A percentile compares a stretch with the other conserved stretches of the same genome.
These are phyloP conservation scores for Chrysomallon squamiferum DNA, from an alignment of 1,140 invertebrate genomes.

Conservation along the genomic window DNA sequence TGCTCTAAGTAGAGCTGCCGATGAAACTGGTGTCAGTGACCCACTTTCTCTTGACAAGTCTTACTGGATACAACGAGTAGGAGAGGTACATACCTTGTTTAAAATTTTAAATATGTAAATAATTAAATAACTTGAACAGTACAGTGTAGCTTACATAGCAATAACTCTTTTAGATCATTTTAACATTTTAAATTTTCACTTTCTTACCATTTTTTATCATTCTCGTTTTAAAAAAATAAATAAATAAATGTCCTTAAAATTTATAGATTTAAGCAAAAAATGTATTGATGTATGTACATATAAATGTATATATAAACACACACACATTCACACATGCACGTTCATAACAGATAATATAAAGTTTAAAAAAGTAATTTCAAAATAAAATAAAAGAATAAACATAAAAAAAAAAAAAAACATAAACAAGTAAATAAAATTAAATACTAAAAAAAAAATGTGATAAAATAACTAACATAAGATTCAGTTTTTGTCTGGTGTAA, in stretches of 20 bases:
- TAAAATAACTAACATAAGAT: too few species aligned
- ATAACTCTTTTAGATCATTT: not conserved
- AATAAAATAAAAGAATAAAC: too few species aligned
- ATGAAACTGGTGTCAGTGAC: constrained; percentile 48
- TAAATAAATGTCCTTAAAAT: not conserved
- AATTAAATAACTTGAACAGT: not conserved
- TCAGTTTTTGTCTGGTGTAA: too few species aligned
- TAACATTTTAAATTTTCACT: not conserved
- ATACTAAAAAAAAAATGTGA: too few species aligned
- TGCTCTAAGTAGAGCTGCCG: constrained; percentile 44
- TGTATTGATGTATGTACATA: too few species aligned
- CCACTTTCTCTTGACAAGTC: constrained; percentile 56
- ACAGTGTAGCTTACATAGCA: not conserved
- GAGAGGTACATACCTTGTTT: constrained; percentile 42
- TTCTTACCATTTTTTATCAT: not conserved
- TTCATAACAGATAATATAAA: too few species aligned
- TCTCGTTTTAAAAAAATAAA: too few species aligned
- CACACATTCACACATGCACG: too few species aligned
- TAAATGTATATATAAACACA: too few species aligned
- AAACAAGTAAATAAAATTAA: too few species aligned
- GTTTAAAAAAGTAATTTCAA: too few species aligned
- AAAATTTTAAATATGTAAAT: not conserved
- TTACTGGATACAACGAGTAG: constrained; percentile 61
- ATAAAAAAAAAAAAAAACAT: too few species aligned
- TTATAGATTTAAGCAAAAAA: not conserved